phyloP scores from a whole-genome alignment of 1,140 invertebrate genomes.

The Drosophila pseudoananassae region DNA sequence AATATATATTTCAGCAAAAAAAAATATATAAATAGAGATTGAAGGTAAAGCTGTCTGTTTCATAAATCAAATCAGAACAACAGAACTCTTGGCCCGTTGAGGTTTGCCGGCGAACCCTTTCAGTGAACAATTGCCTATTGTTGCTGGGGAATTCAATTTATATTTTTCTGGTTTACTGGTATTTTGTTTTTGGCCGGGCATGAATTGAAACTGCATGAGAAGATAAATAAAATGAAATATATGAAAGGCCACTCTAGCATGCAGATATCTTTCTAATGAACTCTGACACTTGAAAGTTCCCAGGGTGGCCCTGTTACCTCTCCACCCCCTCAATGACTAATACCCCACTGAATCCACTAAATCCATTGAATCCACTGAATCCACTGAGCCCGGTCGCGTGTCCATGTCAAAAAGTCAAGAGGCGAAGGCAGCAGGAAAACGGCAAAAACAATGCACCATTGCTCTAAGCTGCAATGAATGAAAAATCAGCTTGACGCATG shows the following conservation, averaged over 20 bases:
- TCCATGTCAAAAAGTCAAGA: slow-evolving; percentile 67
- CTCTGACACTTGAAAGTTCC: slow-evolving; percentile 59
- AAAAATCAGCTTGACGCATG: slow-evolving; percentile 77
- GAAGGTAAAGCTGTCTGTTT: slow-evolving; percentile 2
- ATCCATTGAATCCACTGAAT: background rate
- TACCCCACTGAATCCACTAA: slow-evolving; percentile 2
- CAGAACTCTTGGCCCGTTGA: slow-evolving; percentile 31
- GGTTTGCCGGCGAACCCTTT: slow-evolving; percentile 27
- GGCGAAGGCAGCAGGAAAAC: slow-evolving; percentile 42
- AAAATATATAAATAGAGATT: slow-evolving; percentile 10
- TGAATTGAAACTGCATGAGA: background rate
- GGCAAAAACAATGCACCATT: slow-evolving; percentile 26
- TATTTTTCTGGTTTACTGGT: slow-evolving; percentile 4
- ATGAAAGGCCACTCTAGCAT: slow-evolving; percentile 23
- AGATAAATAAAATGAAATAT: slow-evolving; percentile 32
- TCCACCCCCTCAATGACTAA: background rate
- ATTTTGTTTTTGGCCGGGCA: slow-evolving; percentile 14
- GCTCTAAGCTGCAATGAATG: slow-evolving; percentile 72
- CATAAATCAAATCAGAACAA: slow-evolving; percentile 65
- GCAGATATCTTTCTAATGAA: slow-evolving; percentile 70
- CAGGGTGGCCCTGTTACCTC: background rate
- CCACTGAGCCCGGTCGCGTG: slow-evolving; percentile 49
- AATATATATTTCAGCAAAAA: slow-evolving; percentile 15
- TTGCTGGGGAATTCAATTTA: slow-evolving; percentile 64
- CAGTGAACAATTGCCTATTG: slow-evolving; percentile 50